Evolutionary conservation across 2,888 invertebrate genomes (phyloP), one percentile per base, ranked within the genome.

Genomic region (Conchocele bisecta): DNA sequence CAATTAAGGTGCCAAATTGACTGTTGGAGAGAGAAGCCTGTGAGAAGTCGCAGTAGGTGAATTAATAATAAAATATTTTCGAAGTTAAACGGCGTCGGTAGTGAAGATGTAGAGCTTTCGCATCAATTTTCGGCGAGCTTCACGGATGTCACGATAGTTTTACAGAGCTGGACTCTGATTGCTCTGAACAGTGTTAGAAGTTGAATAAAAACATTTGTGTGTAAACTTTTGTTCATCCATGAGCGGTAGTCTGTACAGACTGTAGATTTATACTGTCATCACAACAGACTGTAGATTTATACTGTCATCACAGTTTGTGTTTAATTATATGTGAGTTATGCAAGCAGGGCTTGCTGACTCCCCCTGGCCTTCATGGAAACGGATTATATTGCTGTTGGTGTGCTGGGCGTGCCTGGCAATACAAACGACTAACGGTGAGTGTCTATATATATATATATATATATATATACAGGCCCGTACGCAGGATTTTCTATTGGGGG

Each of bases 321-420:
- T 24, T 26, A 4, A 33, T 7, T 22, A n/a, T 20, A 29, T 28
- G 31, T 17, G 1, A 51, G 2, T 29, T 51, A 75, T 75, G 75
- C 75, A 71, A 71, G 75, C 75, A 33, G 71, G 75, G 39, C 75
- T 71, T 71, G 75, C 71, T 56, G 24, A 28, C 57, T 31, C 33
- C 29, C 66, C 56, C 64, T 15, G 46, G 20, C 28, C 33, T 13
- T n/a, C 24, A 42, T 63, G 71, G 68, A 65, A 64, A 50, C 65
- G 67, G 68, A 71, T 50, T 51, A 9, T 75, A 37, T 51, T 75
- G 67, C 48, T 71, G 3, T 9, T 60, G 50, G 37, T 57, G 35
- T 71, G 71, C 71, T 71, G 71, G 67, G 39, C 68, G 68, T 68
- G 33, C 39, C 56, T 68, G 20, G 65, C 71, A 65, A 51, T 71